Base-by-base conservation (phyloP, 2,797 vertebrate species). In the Discoglossus pictus region DNA sequence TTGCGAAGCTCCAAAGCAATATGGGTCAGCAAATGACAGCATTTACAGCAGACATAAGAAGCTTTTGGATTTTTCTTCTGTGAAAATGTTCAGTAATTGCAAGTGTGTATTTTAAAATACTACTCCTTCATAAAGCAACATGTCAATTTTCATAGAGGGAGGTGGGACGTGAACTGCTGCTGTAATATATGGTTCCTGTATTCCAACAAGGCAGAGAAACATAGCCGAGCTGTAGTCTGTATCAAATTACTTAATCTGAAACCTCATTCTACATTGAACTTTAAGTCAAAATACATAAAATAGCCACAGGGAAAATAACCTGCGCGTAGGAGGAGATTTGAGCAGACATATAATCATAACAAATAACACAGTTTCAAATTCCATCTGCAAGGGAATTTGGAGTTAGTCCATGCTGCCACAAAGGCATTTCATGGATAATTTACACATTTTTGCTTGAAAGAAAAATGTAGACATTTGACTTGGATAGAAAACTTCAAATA, bases 321-420 rank as follows among this genome's bases (percentile, higher is more conserved):
- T 64, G 44, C 38, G 38, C 46, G 68, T 59, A 71, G 53, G 53
- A 71, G 61, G 53, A 16, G 46, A 64, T 64, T 59, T 52, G 36
- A 44, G 61, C 39, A 58, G 53, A 64, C 60, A 38, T 70, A 70
- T 56, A 70, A 70, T 63, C 52, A 63, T 63, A 63, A 70, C 67
- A 62, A 70, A 70, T 56, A 63, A 50, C 61, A 64, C 58, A 62
- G 67, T 63, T 58, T 63, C 51, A 58, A 36, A 64, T 71, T 71
- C 43, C 61, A 63, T 56, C 36, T 25, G 27, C 13, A 43, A 31
- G 25, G 62, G 38, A 64, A 25, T 58, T 71, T 64, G 61, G 52
- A 70, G 35, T 31, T 31, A 35, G 36, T 69, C 59, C 67, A 50
- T 9, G 43, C 35, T 63, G 60, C 67, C 67, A 55, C 67, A 70